Conservation (phyloP, 1,140 invertebrate genomes). For the Macrostomum lignano region DNA sequence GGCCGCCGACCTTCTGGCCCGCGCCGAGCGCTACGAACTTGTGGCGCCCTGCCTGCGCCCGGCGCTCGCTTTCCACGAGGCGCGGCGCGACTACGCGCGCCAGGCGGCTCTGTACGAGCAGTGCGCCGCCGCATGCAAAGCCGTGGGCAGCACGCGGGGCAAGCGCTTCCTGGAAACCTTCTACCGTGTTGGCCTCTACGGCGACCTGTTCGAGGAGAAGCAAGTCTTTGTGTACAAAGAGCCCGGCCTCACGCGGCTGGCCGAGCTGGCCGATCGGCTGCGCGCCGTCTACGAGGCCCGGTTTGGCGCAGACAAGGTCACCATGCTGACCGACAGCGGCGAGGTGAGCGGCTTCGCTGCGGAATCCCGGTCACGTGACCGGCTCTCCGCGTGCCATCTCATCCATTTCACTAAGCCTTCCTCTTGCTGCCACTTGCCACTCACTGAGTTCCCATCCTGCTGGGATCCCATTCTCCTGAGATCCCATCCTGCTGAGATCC, state of each 20-base stretch:
- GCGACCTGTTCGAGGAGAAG: constrained; percentile 56
- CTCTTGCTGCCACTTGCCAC: no score
- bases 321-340: constrained; percentile 65
- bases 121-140: no score
- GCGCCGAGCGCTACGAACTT: constrained; percentile 63
- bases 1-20: constrained; percentile 48
- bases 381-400: constrained; percentile 3
- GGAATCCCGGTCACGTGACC: neutral
- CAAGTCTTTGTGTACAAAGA: constrained; percentile 73
- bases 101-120: no score
- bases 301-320: constrained; percentile 50
- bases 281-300: constrained; percentile 43
- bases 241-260: constrained; percentile 62
- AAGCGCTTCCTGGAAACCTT: constrained; percentile 61
- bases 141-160: constrained; percentile 52
- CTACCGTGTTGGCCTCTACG: constrained; percentile 57
- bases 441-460: no score
- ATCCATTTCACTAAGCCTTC: no score
- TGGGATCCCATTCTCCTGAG: no score
- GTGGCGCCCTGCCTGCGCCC: constrained; percentile 58
- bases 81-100: constrained; percentile 47
- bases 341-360: constrained; percentile 41
- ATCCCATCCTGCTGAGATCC: no score
- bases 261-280: constrained; percentile 60
- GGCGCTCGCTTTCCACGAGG: constrained; percentile 62